Evolutionary conservation across 2,797 vertebrate species (phyloP), one percentile per base, ranked within the genome.

Genomic region (Benthosema pterotum): DNA sequence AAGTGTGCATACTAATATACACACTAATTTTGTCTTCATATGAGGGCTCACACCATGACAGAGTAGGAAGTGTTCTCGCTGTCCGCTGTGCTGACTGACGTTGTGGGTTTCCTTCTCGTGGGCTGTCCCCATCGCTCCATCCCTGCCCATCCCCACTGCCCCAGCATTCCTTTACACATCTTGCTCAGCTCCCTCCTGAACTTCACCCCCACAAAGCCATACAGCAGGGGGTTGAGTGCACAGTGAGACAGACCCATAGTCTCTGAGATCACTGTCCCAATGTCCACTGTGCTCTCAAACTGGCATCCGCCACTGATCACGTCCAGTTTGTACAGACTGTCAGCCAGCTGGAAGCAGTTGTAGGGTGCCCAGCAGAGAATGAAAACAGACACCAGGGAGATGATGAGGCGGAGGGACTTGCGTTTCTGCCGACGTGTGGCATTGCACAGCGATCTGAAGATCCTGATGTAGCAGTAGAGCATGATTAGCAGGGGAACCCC

Each of bases 171-270:
- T 65, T 92, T 92, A 52, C 80, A 91, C 89, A 95, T 84, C 22
- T 68, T 78, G 3, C 32, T 42, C 38, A 94, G 83, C 80, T 95
- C 94, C 66, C 78, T 91, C 22, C 92, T 89, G 78, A 95, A 95
- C 79, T 93, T 94, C 42, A 92, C 88, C 1, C 94, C 94, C 4
- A 93, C 90, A 3, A 95, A 93, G 11, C 93, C 92, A 0, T 95
- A 95, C 16, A 95, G 87, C 53, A 95, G 67, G 1, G 94, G 94
- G 83, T 95, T 95, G 11, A 95, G 81, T 54, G 94, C 94, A 14
- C 90, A 94, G 69, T 95, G 94, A 0, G 86, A 71, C 53, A 95
- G 80, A 2, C 93, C 94, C 25, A 95, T 0, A 15, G 87, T 91
- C 59, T 94, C 89, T 0, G 93, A 90, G 54, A 94, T 65, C 55